phyloP scores from a whole-genome alignment of 2,888 invertebrate species.

The Argyresthia albistria region DNA sequence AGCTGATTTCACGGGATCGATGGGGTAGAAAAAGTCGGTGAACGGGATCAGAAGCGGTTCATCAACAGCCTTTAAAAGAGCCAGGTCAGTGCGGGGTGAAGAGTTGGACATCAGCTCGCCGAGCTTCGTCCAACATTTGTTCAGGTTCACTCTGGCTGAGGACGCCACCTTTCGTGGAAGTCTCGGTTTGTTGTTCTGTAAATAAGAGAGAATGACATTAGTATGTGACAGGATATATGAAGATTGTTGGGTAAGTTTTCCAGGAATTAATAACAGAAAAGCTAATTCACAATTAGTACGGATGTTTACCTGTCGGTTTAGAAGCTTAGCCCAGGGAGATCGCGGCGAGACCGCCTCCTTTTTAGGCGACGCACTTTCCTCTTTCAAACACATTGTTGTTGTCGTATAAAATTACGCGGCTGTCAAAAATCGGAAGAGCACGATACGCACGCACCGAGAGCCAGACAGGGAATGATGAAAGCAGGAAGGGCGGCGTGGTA shows the following conservation, averaged over 20 bases:
- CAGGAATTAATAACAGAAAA: not conserved
- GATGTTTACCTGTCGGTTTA: slow-evolving; percentile 68
- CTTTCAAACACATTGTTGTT: slow-evolving; percentile 69
- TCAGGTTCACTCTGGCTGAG: slow-evolving; percentile 75
- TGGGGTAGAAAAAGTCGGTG: slow-evolving; percentile 52
- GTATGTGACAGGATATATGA: not conserved
- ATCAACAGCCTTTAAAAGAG: slow-evolving; percentile 61
- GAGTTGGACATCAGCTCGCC: slow-evolving; percentile 69
- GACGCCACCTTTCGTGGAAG: slow-evolving; percentile 70
- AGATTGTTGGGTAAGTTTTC: not conserved
- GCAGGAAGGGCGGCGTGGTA: slow-evolving; percentile 53
- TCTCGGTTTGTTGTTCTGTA: slow-evolving; percentile 69
- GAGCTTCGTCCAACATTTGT: slow-evolving; percentile 76
- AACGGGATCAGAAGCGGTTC: slow-evolving; percentile 54
- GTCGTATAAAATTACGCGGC: slow-evolving; percentile 12
- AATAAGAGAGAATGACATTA: slow-evolving; percentile 14
- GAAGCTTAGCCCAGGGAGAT: slow-evolving; percentile 71
- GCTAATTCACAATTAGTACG: not conserved
- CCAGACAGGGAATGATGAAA: slow-evolving; percentile 58
- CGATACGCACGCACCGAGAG: slow-evolving; percentile 50
- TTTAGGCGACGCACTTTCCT: slow-evolving; percentile 56
- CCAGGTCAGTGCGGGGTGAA: slow-evolving; percentile 54
- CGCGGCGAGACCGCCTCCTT: slow-evolving; percentile 58
- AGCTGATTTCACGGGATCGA: slow-evolving; percentile 53
- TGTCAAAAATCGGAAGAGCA: slow-evolving; percentile 4